These are phyloP conservation scores for Pangasianodon hypophthalmus DNA, from an alignment of 2,113 vertebrate species.

Conservation along the genomic window DNA sequence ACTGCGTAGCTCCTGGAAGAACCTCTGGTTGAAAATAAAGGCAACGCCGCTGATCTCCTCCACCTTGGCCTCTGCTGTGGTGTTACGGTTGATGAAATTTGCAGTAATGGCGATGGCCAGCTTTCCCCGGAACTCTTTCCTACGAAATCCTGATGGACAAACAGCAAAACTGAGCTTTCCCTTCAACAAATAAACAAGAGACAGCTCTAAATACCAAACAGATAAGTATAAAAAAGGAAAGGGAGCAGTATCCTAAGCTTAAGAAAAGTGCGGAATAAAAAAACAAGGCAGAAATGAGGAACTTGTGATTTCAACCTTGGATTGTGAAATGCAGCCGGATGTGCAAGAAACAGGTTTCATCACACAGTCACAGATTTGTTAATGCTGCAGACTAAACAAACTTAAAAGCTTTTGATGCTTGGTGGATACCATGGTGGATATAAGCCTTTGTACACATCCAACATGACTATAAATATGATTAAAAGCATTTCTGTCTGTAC, in stretches of 20 bases:
- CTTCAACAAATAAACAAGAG: not conserved
- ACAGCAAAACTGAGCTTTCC: constrained; percentile 6
- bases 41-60: constrained; percentile 97
- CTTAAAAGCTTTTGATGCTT: not conserved
- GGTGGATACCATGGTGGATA: too few relatives aligned
- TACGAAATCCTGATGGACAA: constrained; percentile 79
- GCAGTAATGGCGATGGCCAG: constrained; percentile 95
- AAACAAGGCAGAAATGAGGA: constrained; percentile 21
- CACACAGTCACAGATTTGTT: not conserved
- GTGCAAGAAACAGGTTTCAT: constrained; percentile 4
- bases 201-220: not conserved
- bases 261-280: not conserved
- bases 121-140: constrained; percentile 95
- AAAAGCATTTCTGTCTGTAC: not conserved
- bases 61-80: constrained; percentile 93
- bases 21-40: constrained; percentile 98
- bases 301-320: not conserved
- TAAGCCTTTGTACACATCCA: not conserved
- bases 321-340: constrained; percentile 24
- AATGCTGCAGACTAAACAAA: not conserved
- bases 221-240: not conserved
- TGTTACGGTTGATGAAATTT: constrained; percentile 95
- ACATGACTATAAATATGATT: not conserved
- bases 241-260: not conserved
- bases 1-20: constrained; percentile 91